Percentiles rank a stretch among this genome's conserved stretches.
Conservation (phyloP, 92 coral and sea anemone genomes). For the Actinernus sp. region DNA sequence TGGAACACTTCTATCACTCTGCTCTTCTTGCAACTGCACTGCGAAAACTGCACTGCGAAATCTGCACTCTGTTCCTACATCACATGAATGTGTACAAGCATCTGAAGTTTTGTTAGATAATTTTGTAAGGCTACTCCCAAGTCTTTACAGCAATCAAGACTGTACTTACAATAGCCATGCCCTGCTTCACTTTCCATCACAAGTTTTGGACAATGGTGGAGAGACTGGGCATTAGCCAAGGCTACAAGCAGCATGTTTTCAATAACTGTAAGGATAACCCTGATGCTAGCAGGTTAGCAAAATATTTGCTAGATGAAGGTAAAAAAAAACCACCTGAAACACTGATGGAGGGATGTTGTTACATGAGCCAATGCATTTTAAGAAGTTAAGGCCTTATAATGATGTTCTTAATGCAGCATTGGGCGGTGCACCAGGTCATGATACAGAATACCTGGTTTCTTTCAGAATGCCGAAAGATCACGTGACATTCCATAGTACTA, state of each 20-base stretch:
- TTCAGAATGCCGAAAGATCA: constrained; percentile 40
- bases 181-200: constrained; percentile 14
- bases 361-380: background rate
- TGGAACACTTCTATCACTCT: constrained; percentile 31
- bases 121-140: constrained; percentile 32
- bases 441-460: constrained; percentile 21
- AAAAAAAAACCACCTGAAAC: background rate
- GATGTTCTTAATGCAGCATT: background rate
- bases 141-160: constrained; percentile 9
- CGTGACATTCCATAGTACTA: constrained; percentile 38
- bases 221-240: constrained; percentile 17
- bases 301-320: background rate
- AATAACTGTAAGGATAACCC: constrained; percentile 7
- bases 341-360: background rate
- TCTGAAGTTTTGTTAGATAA: constrained; percentile 14
- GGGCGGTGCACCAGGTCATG: background rate
- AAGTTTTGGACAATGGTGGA: constrained; percentile 5
- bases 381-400: background rate
- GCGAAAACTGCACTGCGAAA: constrained; percentile 16
- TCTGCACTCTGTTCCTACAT: constrained; percentile 12
- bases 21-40: constrained; percentile 35
- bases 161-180: constrained; percentile 48
- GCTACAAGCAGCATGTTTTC: constrained; percentile 8
- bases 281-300: background rate
- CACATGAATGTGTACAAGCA: background rate